These are phyloP conservation scores for Grus americana DNA, from an alignment of 2,113 vertebrate genomes.

Conservation along the genomic window DNA sequence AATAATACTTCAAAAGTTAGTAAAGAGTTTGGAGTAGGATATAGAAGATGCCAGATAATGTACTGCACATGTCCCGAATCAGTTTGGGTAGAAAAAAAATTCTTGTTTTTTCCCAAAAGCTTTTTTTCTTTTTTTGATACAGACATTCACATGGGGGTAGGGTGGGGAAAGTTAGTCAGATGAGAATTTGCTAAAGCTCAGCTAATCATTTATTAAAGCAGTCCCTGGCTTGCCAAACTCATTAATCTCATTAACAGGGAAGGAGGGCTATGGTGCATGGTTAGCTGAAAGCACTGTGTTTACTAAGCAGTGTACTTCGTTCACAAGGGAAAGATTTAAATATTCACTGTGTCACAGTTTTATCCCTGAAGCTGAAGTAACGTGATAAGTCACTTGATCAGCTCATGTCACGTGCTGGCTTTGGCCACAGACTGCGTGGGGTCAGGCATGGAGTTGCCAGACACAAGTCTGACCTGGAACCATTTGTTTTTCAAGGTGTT, in stretches of 20 bases:
- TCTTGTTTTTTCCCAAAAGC: not conserved
- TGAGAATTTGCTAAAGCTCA: constrained; percentile 53
- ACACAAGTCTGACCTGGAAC: not conserved
- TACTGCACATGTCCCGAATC: not conserved
- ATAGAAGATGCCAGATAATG: not conserved
- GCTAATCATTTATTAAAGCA: constrained; percentile 67
- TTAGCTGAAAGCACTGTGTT: constrained; percentile 29
- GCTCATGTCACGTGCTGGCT: not conserved
- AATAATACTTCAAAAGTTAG: constrained; percentile 19
- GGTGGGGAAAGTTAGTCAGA: constrained; percentile 36
- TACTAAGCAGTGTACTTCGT: not conserved
- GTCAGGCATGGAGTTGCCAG: not conserved
- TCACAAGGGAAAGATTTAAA: constrained; percentile 47
- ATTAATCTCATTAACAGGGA: constrained; percentile 65
- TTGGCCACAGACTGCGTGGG: not conserved
- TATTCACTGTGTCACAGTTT: constrained; percentile 4
- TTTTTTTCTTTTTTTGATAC: not conserved
- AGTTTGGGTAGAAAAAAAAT: not conserved
- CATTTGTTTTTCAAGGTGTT: not conserved
- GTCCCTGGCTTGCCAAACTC: constrained; percentile 43
- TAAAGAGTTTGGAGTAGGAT: not conserved
- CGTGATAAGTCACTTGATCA: constrained; percentile 28
- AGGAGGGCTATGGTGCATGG: not conserved
- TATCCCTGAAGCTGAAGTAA: constrained; percentile 25
- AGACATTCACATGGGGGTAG: not conserved